Evolutionary conservation across 2,797 vertebrate species (phyloP).

Genomic region (Tolypeutes matacus): DNA sequence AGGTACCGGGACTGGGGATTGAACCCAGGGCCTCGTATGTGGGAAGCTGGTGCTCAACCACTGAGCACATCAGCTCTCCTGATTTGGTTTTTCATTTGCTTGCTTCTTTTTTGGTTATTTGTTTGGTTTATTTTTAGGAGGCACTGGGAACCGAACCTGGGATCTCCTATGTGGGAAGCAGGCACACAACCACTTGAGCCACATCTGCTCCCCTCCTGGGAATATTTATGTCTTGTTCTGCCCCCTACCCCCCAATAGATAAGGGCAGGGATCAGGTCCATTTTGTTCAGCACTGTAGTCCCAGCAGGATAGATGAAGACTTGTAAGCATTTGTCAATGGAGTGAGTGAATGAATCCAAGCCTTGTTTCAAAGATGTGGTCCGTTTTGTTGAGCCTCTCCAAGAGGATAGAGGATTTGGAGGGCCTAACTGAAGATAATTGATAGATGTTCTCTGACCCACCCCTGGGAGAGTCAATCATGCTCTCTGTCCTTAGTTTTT

Average conservation of each 20-base stretch:
- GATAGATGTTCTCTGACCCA: not conserved
- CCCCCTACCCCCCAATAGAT: not conserved
- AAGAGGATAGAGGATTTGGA: not conserved
- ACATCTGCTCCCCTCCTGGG: no score
- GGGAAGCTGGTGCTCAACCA: no score
- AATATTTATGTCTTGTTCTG: not conserved
- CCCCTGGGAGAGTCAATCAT: not conserved
- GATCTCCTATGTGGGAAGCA: no score
- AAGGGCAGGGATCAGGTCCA: not conserved
- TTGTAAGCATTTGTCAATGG: not conserved
- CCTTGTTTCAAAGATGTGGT: not conserved
- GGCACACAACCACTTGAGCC: no score
- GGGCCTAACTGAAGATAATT: no score
- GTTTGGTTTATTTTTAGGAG: no score
- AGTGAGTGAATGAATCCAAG: not conserved
- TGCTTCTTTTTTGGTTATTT: no score
- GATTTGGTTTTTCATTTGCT: no score
- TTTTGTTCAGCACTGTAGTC: not conserved
- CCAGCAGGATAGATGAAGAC: not conserved
- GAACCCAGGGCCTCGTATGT: no score
- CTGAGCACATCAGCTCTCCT: no score
- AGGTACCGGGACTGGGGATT: no score
- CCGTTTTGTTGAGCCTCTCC: not conserved
- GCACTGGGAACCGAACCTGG: no score
- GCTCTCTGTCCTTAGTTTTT: not conserved